These are phyloP conservation scores for Nesogale talazaci DNA, from an alignment of 2,113 vertebrate species.

Conservation along the genomic window DNA sequence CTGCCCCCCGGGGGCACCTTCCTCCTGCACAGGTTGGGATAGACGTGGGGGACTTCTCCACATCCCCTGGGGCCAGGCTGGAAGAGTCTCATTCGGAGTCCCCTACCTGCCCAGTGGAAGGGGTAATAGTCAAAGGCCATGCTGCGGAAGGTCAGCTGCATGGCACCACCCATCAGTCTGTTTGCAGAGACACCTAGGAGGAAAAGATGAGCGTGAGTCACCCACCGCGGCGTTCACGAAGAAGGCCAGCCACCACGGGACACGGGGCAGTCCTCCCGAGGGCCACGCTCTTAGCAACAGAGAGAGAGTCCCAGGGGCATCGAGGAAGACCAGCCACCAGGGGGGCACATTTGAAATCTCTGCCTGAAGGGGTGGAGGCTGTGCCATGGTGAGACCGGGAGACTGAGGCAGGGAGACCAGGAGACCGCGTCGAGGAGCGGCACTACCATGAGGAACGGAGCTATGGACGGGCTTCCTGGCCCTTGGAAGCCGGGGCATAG, in stretches of 20 bases:
- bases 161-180: slow-evolving; percentile 94
- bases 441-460: no score
- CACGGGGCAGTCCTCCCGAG: not conserved
- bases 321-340: no score
- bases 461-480: no score
- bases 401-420: no score
- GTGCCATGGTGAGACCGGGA: no score
- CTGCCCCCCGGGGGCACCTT: not conserved
- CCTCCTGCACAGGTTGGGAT: not conserved
- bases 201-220: slow-evolving; percentile 55
- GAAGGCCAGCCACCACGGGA: not conserved
- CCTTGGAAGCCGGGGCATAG: no score
- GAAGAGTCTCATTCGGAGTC: not conserved
- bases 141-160: slow-evolving; percentile 96
- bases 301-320: no score
- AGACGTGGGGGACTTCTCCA: not conserved
- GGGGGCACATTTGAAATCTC: no score
- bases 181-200: slow-evolving; percentile 86
- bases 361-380: no score
- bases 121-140: slow-evolving; percentile 98
- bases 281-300: no score
- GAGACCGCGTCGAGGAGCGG: no score
- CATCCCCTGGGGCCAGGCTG: not conserved
- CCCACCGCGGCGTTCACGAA: not conserved
- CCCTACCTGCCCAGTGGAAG: slow-evolving; percentile 94